Base-by-base conservation (phyloP, 1,140 invertebrate species). In the Drosophila elegans region DNA sequence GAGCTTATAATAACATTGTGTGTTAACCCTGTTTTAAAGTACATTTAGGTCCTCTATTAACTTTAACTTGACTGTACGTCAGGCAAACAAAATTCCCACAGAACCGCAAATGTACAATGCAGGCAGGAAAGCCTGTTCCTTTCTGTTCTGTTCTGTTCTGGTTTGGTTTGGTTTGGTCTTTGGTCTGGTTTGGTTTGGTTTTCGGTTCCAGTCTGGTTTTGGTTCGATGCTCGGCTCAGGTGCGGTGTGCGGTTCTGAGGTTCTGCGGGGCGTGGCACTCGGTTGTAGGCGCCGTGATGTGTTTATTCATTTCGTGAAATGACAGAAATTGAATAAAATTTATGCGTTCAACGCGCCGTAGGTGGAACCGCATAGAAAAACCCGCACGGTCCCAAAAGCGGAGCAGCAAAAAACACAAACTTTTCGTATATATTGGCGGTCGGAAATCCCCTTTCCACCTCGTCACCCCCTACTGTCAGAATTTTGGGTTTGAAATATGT, bases 251-350 rank as follows among this genome's bases (percentile, higher is more conserved):
- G 74, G 73, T 67, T 76, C 29, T 77, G 74, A 39, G 74, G 73
- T 67, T 76, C 29, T 42, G 32, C 16, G 48, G 52, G 42, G 62
- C 36, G 44, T 29, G 55, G 48, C 59, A 39, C 13, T 16, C 49
- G 13, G 55, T 32, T 12, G 48, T 49, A 44, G 29, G 48, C 57
- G 49, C 38, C 55, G 73, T 90, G 84, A 88, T 88, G 84, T 88
- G 84, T 88, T 88, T 88, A 88, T 88, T 83, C 80, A 78, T 88
- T 89, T 83, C 74, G 80, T 51, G 66, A 84, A 84, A 88, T 89
- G 84, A 88, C 84, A 89, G 73, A 88, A 89, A 88, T 88, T 88
- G 80, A 88, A 88, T 88, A 84, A 80, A 88, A 88, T 88, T 84
- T 89, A 80, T 90, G 74, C 61, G 84, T 82, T 76, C 62, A 59